A percentile compares a stretch with the other conserved stretches of the same genome.
Evolutionary conservation across 2,888 invertebrate species (phyloP).

Genomic region (Mesorhabditis belari): DNA sequence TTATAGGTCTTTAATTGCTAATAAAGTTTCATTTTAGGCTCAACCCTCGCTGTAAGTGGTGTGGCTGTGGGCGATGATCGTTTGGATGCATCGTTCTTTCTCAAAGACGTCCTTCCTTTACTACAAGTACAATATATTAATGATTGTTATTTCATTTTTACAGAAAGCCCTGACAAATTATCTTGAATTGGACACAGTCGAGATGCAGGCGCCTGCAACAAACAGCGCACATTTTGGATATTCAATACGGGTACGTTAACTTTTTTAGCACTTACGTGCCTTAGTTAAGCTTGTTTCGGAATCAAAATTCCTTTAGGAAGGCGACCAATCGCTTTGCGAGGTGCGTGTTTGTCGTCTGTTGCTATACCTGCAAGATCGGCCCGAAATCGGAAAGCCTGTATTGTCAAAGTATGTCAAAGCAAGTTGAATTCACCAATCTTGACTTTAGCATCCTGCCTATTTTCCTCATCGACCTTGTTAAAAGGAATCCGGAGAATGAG

Average conservation of each 20-base stretch:
- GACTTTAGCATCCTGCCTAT: conserved; percentile 62
- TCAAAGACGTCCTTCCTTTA: conserved; percentile 20
- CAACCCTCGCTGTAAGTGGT: conserved; percentile 2
- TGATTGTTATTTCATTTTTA: background rate
- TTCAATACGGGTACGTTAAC: background rate
- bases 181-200: conserved; percentile 34
- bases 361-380: conserved; percentile 76
- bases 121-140: conserved; percentile 3
- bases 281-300: background rate
- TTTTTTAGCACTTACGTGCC: background rate
- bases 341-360: conserved; percentile 67
- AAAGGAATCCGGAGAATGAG: conserved; percentile 29
- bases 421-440: background rate
- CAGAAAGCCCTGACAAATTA: conserved; percentile 20
- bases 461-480: conserved; percentile 61
- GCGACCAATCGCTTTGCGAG: conserved; percentile 50
- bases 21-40: conserved; percentile 9
- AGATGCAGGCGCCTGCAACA: conserved; percentile 17
- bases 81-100: conserved; percentile 26
- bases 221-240: conserved; percentile 9
- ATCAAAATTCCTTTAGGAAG: conserved; percentile 10
- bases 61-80: conserved; percentile 22
- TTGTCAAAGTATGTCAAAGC: conserved; percentile 65
- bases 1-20: too few species aligned
- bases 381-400: conserved; percentile 74